Evolutionary conservation across 2,888 invertebrate species (phyloP), one percentile per base, ranked within the genome.

Genomic region (Palloptera scutellata): DNA sequence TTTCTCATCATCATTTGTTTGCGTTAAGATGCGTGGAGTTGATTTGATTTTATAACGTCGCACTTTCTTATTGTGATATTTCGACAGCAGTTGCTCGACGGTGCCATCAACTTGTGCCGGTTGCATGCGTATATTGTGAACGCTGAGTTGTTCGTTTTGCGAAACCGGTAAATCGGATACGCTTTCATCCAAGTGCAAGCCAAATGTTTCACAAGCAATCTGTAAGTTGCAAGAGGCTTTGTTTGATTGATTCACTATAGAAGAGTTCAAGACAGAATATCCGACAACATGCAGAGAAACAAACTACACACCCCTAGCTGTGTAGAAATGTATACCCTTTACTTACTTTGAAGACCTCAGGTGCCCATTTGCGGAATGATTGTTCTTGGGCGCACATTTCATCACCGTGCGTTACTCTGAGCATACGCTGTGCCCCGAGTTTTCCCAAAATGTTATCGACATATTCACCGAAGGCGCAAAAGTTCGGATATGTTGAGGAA

Each of bases 311-410:
- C 10, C 30, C 30, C 2, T 4, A 6, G 30, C 30, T 30, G 6
- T 10, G 10, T 51, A 9, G 17, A 12, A 51, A 13, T 9, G 1
- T 10, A 40, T n/a, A 1, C 30, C 3, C 3, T 30, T n/a, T 15
- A 55, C 76, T 70, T 83, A 94, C 95, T 83, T 91, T 91, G 80
- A 96, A 96, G 1, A 93, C 93, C 79, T 93, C 91, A 1, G 92
- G 92, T 40, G 96, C 95, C 96, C 96, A 96, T 84, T 93, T 93
- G 76, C 92, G 88, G 84, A 97, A 98, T 0, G 95, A 92, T 82
- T 96, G 95, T 79, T 98, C 97, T 85, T 97, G 97, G 1, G 96
- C 97, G 80, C 95, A 95, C 89, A 97, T 92, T 86, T 97, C 97
- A 83, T 97, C 97, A 4, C 97, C 97, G 61, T 91, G 91, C 0